Base-by-base conservation (phyloP, 2,113 vertebrate species). In the Ophthalmolycus amberensis region DNA sequence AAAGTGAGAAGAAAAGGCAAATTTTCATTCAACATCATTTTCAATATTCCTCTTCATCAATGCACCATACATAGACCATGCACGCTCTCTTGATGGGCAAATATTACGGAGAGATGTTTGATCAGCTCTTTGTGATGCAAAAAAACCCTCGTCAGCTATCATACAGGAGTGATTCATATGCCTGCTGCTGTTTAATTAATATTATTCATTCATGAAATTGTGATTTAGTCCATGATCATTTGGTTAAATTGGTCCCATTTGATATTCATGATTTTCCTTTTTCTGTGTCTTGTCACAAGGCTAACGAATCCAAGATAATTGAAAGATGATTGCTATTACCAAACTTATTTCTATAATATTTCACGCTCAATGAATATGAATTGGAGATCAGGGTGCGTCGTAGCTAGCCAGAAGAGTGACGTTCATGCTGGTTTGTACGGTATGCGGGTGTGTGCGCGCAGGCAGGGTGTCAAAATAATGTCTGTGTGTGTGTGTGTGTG, bases 171-270 rank as follows among this genome's bases (percentile, higher is more conserved):
- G 87, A 92, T 92, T 92, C 88, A 89, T 85, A 89, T 38, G 90
- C 86, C 82, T 82, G 89, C 70, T 89, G 85, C 91, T 82, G 85
- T 91, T 93, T 92, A 94, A 94, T 92, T 93, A 92, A 92, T 93
- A 92, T 94, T 90, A 94, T 94, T 94, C 93, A 94, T 92, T 93
- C 92, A 94, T 94, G 92, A 94, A 94, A 94, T 94, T 94, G 91
- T 89, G 91, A 94, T 94, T 94, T 91, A 93, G 90, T 92, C 89
- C 86, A 85, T 94, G 88, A 94, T 93, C 90, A 92, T 94, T 93
- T 93, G 89, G 84, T 90, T 91, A 91, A 94, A 94, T 91, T 93
- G 92, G 81, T 85, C 77, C 86, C 89, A 94, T 94, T 94, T 93
- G 85, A 93, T 94, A 95, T 94, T 94, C 91, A 94, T 93, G 88